Evolutionary conservation across 2,888 invertebrate genomes (phyloP), one percentile per base, ranked within the genome.

Genomic region (Acanthosepion pharaonis): DNA sequence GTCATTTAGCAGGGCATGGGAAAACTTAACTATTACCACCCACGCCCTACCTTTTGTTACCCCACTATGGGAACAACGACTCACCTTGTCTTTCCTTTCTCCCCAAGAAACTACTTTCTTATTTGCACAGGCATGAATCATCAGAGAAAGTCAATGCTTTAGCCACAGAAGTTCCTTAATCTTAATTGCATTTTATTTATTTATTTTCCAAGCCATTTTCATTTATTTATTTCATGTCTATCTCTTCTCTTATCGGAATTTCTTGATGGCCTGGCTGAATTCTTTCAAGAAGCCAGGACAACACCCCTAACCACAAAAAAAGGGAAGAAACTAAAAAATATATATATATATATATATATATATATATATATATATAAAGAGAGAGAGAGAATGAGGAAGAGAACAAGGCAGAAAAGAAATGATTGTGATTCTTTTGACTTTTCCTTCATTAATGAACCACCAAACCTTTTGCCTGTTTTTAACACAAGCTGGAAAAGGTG

Each of bases 141-240:
- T 25, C 9, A 28, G 28, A 9, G 78, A 28, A 78, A 78, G 11
- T n/a, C n/a, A 78, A 11, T n/a, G 78, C 9, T 78, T 78, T n/a
- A 78, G 1, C 11, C 25, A 9, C 78, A 2, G 18, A 5, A 6
- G n/a, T 28, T 23, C n/a, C 78, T 28, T 78, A 1, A 28, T 28
- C 78, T 78, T 78, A 78, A 78, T 78, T 78, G n/a, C n/a, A 78
- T 78, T 78, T 78, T 78, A 78, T 78, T 11, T 78, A 78, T 78
- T 78, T 78, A 78, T 78, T 78, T 28, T 78, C 25, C 78, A 9
- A 28, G 25, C 42, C 42, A 42, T 42, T 42, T 42, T 42, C 42
- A 2, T 42, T 42, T 42, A 42, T 42, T 42, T 42, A 42, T 42
- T 42, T 42, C 42, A 42, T 8, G 78, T 78, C 78, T 78, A 78